A percentile compares a stretch with the other conserved stretches of the same genome.
Conservation (phyloP, 1,140 invertebrate genomes). For the Hylyphantes graminicola region DNA sequence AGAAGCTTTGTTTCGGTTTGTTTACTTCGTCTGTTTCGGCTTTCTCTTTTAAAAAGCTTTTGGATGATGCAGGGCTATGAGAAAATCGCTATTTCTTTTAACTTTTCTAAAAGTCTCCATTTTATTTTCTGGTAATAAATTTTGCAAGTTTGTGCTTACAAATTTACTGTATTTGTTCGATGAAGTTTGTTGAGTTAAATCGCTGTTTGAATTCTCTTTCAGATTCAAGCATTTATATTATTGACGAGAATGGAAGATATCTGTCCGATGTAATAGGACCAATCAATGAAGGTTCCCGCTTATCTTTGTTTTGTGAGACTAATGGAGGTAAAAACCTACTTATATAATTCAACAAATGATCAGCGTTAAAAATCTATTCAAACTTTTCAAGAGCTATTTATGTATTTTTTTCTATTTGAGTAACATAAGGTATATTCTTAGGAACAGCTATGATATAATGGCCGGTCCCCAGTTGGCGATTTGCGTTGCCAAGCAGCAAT, state of each 20-base stretch:
- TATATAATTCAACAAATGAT: not conserved
- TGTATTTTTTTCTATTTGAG: not conserved
- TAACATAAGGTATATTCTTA: not conserved
- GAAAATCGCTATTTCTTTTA: not conserved
- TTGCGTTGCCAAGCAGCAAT: no score
- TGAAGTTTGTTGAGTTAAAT: not conserved
- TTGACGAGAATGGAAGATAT: constrained; percentile 41
- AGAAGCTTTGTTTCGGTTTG: constrained; percentile 30
- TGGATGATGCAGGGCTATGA: constrained; percentile 26
- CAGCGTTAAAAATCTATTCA: not conserved
- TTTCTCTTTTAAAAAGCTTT: not conserved
- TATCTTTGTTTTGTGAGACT: constrained; percentile 46
- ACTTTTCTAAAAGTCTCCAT: not conserved
- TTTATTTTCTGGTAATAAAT: not conserved
- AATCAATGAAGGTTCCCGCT: constrained; percentile 42
- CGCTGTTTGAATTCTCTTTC: not conserved
- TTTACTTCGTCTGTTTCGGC: not conserved
- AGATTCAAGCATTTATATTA: constrained; percentile 26
- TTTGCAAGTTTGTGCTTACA: not conserved
- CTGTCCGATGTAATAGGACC: constrained; percentile 36
- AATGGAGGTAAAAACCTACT: constrained; percentile 33
- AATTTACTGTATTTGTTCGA: not conserved
- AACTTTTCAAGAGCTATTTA: not conserved
- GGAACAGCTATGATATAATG: not conserved
- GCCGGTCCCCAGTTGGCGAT: no score